These are phyloP conservation scores for Chirona hameri DNA, from an alignment of 2,888 invertebrate genomes.

Conservation along the genomic window DNA sequence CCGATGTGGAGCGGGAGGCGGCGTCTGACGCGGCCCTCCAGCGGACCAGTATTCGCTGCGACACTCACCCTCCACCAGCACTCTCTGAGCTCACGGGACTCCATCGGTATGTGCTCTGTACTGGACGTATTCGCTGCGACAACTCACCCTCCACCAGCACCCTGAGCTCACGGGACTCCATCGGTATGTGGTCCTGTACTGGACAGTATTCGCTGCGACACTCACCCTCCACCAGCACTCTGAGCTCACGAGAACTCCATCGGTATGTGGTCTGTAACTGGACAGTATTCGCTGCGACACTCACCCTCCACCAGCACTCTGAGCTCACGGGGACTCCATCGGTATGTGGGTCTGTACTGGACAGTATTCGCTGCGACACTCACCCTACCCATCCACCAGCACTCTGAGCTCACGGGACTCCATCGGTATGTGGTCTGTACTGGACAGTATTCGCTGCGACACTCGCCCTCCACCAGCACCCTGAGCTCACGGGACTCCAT, in stretches of 20 bases:
- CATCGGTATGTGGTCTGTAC: constrained; percentile 3
- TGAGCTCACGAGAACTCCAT: constrained; percentile 12
- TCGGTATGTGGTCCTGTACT: constrained; percentile 29
- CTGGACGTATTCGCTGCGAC: constrained; percentile 52
- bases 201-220: constrained; percentile 53
- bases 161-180: constrained; percentile 11
- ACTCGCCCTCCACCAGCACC: background rate
- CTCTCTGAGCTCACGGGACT: constrained; percentile 25
- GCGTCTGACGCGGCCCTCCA: constrained; percentile 68
- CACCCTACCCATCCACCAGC: constrained; percentile 48
- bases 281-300: constrained; percentile 52
- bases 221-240: constrained; percentile 46
- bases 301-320: constrained; percentile 46
- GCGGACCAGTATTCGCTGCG: constrained; percentile 54
- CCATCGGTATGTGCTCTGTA: constrained; percentile 41
- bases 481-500: background rate
- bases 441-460: constrained; percentile 40
- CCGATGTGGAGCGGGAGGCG: constrained; percentile 76
- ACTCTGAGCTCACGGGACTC: constrained; percentile 24
- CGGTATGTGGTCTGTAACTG: constrained; percentile 41
- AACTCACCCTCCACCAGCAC: constrained; percentile 47
- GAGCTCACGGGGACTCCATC: constrained; percentile 14
- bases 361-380: constrained; percentile 51
- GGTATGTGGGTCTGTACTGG: constrained; percentile 44
- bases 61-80: constrained; percentile 47